Percentiles rank a stretch among this genome's conserved stretches.
These are phyloP conservation scores for Lasioglossum morio DNA, from an alignment of 2,888 invertebrate species.

Conservation along the genomic window DNA sequence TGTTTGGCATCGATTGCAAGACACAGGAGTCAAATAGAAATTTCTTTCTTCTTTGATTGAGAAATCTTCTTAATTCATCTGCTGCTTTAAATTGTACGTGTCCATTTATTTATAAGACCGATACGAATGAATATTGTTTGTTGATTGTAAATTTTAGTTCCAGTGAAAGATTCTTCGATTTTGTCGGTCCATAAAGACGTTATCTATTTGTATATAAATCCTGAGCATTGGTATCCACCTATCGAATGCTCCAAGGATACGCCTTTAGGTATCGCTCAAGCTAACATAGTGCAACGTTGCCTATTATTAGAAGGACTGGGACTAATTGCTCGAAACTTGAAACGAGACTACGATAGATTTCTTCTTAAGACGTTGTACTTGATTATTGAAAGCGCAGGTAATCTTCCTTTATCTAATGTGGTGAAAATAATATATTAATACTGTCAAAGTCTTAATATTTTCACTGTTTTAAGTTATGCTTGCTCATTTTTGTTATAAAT, in stretches of 20 bases:
- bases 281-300: conserved; percentile 89
- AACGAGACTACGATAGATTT: conserved; percentile 86
- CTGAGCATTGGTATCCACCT: conserved; percentile 79
- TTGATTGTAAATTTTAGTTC: conserved; percentile 64
- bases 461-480: too few relatives aligned
- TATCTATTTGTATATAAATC: conserved; percentile 75
- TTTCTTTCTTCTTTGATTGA: too few relatives aligned
- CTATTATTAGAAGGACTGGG: conserved; percentile 90
- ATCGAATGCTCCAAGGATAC: conserved; percentile 72
- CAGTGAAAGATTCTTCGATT: conserved; percentile 58
- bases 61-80: too few relatives aligned
- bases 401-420: not conserved
- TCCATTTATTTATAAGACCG: conserved; percentile 35
- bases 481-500: too few relatives aligned
- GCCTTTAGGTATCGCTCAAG: conserved; percentile 85
- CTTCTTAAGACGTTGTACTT: conserved; percentile 89
- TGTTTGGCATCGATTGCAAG: too few relatives aligned
- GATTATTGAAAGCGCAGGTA: conserved; percentile 90
- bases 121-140: conserved; percentile 67
- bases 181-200: conserved; percentile 76
- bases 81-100: too few relatives aligned
- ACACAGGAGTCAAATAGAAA: too few relatives aligned
- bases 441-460: too few relatives aligned
- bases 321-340: conserved; percentile 86
- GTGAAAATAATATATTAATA: too few relatives aligned